Evolutionary conservation across 2,888 invertebrate species (phyloP).

Genomic region (Troides oblongomaculatus): DNA sequence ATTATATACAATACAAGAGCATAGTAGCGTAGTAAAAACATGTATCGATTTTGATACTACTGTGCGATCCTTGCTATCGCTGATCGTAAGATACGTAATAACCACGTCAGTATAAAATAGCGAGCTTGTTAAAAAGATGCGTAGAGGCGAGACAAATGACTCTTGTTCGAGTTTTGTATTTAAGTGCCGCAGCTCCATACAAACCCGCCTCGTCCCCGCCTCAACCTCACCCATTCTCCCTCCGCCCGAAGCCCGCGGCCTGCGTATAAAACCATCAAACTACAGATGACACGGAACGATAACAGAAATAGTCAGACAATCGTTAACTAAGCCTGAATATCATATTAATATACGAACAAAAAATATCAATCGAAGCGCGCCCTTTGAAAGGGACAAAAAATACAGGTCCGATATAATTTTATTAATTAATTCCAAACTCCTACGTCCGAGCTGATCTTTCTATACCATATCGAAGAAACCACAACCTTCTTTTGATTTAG

Average conservation of each 20-base stretch:
- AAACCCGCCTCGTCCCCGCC: slow-evolving; percentile 1
- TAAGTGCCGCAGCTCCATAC: slow-evolving; percentile 6
- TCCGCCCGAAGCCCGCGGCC: background rate
- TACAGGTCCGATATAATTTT: slow-evolving; percentile 43
- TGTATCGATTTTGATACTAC: no score
- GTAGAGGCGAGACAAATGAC: slow-evolving; percentile 22
- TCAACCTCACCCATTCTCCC: slow-evolving; percentile 1
- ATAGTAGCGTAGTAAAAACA: no score
- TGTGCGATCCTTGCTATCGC: no score
- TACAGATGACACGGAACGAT: slow-evolving; percentile 23
- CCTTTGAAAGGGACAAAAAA: slow-evolving; percentile 35
- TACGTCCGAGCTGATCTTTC: slow-evolving; percentile 41
- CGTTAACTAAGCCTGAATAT: slow-evolving; percentile 35
- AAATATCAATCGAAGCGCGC: slow-evolving; percentile 19
- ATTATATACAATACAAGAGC: no score
- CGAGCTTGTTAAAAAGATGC: slow-evolving; percentile 23
- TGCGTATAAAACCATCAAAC: slow-evolving; percentile 13
- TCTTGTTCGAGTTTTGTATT: slow-evolving; percentile 11
- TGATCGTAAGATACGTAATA: background rate
- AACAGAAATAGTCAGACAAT: slow-evolving; percentile 28
- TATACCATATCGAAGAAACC: slow-evolving; percentile 31
- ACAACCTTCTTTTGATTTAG: slow-evolving; percentile 33
- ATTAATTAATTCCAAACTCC: slow-evolving; percentile 68
- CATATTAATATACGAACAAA: slow-evolving; percentile 36
- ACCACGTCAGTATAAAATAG: slow-evolving; percentile 1